Conservation (phyloP, 2,113 vertebrate genomes). For the Gorilla gorilla region DNA sequence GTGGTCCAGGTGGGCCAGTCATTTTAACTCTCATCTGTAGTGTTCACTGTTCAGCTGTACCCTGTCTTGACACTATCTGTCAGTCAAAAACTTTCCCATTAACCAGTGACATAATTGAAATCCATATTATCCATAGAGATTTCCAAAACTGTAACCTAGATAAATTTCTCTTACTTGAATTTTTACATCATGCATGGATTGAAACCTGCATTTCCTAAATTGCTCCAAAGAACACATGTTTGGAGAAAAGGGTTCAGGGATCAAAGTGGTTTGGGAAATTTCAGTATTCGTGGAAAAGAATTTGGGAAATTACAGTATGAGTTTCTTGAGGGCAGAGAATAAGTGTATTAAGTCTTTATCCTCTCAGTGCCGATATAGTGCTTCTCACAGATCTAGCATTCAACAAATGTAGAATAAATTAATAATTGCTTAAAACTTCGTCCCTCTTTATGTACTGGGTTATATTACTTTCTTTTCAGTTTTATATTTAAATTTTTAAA, state of each 20-base stretch:
- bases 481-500: conserved; percentile 19
- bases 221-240: background rate
- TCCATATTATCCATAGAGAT: background rate
- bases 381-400: background rate
- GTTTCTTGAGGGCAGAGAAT: background rate
- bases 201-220: background rate
- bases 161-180: background rate
- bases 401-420: background rate
- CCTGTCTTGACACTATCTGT: background rate
- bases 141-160: background rate
- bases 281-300: background rate
- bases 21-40: background rate
- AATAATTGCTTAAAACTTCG: background rate
- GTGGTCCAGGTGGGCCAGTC: background rate
- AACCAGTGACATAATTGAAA: background rate
- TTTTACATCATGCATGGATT: background rate
- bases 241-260: background rate
- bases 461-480: background rate
- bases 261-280: background rate
- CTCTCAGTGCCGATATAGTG: background rate
- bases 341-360: background rate
- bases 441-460: background rate
- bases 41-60: background rate
- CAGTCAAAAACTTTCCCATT: background rate
- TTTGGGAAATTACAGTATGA: background rate